These are phyloP conservation scores for Tenebrio molitor DNA, from an alignment of 1,140 invertebrate species.

Conservation along the genomic window DNA sequence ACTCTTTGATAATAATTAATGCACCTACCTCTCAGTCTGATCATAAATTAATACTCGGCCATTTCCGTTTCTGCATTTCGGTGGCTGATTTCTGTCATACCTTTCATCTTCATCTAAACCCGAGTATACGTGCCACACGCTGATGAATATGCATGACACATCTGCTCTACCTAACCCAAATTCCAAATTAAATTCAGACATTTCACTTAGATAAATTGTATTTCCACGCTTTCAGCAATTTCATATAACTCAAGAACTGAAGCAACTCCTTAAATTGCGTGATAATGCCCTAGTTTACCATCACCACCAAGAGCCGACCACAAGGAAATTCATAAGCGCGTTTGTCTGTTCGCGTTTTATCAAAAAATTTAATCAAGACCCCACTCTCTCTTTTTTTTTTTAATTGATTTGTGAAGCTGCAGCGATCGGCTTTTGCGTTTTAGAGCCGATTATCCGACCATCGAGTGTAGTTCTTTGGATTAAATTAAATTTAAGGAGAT, in stretches of 20 bases:
- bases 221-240: constrained; percentile 25
- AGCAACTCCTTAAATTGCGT: constrained; percentile 8
- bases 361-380: not conserved
- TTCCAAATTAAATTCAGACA: constrained; percentile 39
- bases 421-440: too few relatives aligned
- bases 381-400: not conserved
- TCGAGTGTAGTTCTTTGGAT: not conserved
- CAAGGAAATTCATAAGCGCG: not conserved
- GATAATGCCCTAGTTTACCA: not conserved
- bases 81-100: constrained; percentile 31
- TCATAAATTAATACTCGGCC: constrained; percentile 33
- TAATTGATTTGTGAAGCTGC: constrained; percentile 1
- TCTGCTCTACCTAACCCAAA: constrained; percentile 37
- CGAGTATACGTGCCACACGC: constrained; percentile 24
- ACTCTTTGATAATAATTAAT: constrained; percentile 11
- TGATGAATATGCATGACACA: constrained; percentile 39
- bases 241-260: constrained; percentile 11
- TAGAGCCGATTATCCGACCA: not conserved
- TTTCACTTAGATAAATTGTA: constrained; percentile 41
- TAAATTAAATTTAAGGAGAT: constrained; percentile 21
- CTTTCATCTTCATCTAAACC: constrained; percentile 37
- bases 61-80: constrained; percentile 18
- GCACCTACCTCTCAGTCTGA: constrained; percentile 14
- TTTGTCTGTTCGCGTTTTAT: not conserved
- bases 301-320: not conserved